Percentiles rank a stretch among this genome's conserved stretches.
phyloP scores from a whole-genome alignment of 30 jellyfish, hydroid and myxozoan species.

The Mastigias papua region DNA sequence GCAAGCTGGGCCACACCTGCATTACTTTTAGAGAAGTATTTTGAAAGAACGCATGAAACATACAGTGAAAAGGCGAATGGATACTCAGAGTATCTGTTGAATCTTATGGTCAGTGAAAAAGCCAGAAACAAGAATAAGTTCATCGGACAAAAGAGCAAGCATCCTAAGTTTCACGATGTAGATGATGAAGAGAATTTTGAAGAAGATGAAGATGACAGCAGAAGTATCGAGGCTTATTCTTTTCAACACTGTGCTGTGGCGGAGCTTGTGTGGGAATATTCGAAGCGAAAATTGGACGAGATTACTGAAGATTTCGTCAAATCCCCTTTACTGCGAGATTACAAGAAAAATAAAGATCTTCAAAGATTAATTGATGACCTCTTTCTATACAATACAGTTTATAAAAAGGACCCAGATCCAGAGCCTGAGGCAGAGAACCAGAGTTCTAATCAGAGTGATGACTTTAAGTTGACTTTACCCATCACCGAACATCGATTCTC shows the following conservation, averaged over 20 bases:
- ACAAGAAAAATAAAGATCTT: conserved; percentile 27
- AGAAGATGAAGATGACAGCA: neutral
- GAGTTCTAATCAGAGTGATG: neutral
- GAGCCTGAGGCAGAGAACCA: neutral
- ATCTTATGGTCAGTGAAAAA: conserved; percentile 41
- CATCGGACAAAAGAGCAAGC: neutral
- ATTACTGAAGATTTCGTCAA: conserved; percentile 38
- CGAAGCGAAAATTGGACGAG: conserved; percentile 28
- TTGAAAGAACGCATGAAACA: neutral
- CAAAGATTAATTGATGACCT: conserved; percentile 21
- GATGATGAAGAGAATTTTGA: conserved; percentile 5
- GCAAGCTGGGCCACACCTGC: conserved; percentile 41
- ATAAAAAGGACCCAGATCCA: conserved; percentile 27
- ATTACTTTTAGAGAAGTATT: conserved; percentile 20
- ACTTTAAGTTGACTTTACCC: neutral
- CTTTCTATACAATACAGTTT: conserved; percentile 33
- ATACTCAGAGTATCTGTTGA: conserved; percentile 29
- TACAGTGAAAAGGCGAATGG: neutral
- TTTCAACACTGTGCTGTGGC: conserved; percentile 57
- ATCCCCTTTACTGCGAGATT: neutral
- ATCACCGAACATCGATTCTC: neutral
- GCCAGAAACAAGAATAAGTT: conserved; percentile 37
- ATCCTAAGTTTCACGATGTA: neutral
- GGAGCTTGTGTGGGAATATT: conserved; percentile 26
- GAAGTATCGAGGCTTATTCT: conserved; percentile 1